Evolutionary conservation across 1,140 invertebrate genomes (phyloP).

Genomic region (roundworm (Caenorhabditis elegans)): DNA sequence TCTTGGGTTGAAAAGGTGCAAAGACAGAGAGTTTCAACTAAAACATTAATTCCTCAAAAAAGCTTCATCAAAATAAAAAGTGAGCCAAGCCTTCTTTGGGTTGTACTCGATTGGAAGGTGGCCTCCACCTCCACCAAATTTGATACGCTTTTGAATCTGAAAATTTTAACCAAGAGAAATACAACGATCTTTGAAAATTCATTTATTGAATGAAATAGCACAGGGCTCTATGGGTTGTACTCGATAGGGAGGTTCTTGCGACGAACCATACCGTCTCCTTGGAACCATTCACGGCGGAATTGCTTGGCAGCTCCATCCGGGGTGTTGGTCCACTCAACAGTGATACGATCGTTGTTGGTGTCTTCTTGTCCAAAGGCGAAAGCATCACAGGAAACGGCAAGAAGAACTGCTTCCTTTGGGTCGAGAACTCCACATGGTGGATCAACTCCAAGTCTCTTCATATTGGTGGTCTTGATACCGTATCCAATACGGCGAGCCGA

Average conservation of each 20-base stretch:
- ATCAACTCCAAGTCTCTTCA: conserved; percentile 40
- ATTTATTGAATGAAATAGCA: too few relatives aligned
- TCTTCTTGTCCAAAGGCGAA: conserved; percentile 44
- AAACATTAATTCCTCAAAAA: too few relatives aligned
- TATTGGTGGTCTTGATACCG: conserved; percentile 47
- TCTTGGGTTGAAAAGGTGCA: too few relatives aligned
- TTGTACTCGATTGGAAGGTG: too few relatives aligned
- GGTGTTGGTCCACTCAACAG: background rate
- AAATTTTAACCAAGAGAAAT: too few relatives aligned
- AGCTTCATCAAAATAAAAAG: too few relatives aligned
- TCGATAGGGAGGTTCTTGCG: background rate
- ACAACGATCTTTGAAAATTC: too few relatives aligned
- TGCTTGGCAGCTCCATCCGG: background rate
- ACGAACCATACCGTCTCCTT: background rate
- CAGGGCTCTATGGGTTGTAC: background rate
- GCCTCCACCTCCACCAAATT: too few relatives aligned
- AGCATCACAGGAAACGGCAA: conserved; percentile 41
- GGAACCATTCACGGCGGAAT: conserved; percentile 27
- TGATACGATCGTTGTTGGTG: conserved; percentile 20
- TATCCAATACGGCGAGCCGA: conserved; percentile 42
- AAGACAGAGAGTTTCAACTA: too few relatives aligned
- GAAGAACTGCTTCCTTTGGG: conserved; percentile 40
- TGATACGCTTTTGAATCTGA: too few relatives aligned
- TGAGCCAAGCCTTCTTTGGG: too few relatives aligned
- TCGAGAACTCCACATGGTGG: conserved; percentile 43